Conservation (phyloP, 2,888 invertebrate genomes). For the Polymixis lichenea region DNA sequence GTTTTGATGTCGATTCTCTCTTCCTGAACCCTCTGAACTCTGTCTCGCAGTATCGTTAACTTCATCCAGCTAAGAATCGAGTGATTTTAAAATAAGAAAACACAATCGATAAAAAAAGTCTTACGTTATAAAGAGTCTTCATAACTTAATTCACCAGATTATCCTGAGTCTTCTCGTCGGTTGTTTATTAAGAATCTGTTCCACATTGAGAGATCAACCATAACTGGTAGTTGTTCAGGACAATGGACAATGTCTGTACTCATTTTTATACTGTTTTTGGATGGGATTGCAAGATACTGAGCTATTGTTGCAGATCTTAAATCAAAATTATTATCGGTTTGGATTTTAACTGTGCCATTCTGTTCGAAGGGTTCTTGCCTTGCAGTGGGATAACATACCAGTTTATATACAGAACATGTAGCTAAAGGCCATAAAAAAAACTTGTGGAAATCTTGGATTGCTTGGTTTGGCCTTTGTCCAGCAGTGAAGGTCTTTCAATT, state of each 20-base stretch:
- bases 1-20: not conserved
- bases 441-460: not conserved
- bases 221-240: constrained; percentile 25
- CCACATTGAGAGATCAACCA: constrained; percentile 1
- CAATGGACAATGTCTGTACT: constrained; percentile 44
- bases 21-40: not conserved
- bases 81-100: constrained; percentile 25
- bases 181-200: constrained; percentile 2
- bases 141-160: constrained; percentile 16
- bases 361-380: not conserved
- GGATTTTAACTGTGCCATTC: constrained; percentile 30
- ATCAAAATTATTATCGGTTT: constrained; percentile 38
- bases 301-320: constrained; percentile 45
- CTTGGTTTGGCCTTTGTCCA: not conserved
- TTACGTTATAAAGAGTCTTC: constrained; percentile 45
- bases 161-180: constrained; percentile 6
- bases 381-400: not conserved
- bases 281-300: constrained; percentile 38
- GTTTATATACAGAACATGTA: not conserved
- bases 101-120: constrained; percentile 1
- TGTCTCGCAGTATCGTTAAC: not conserved
- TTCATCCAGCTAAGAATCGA: not conserved
- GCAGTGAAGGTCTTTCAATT: not conserved
- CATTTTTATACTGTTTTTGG: constrained; percentile 42
- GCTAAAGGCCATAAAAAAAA: too few species aligned